Percentiles rank a stretch among this genome's conserved stretches.
Evolutionary conservation across 2,888 invertebrate genomes (phyloP).

Genomic region (Tryphoninae sp.): DNA sequence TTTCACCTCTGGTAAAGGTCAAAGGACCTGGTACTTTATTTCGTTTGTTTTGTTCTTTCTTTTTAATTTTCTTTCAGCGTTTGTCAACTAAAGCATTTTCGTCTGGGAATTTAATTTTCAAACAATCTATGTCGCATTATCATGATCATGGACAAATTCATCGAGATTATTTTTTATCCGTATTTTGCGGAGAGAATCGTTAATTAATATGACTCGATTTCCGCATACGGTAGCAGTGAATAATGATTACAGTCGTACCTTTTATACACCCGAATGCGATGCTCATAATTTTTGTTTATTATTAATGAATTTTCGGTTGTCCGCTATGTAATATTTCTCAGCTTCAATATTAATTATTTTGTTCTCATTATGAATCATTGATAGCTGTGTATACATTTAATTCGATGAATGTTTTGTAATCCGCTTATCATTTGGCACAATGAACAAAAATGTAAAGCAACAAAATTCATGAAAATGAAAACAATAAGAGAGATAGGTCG

Average conservation of each 20-base stretch:
- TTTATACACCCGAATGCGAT: slow-evolving; percentile 1
- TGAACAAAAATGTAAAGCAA: background rate
- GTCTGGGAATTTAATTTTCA: too few species aligned
- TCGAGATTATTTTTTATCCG: too few species aligned
- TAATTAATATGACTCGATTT: slow-evolving; percentile 23
- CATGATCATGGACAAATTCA: too few species aligned
- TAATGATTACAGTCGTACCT: slow-evolving; percentile 20
- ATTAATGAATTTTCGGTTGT: slow-evolving; percentile 26
- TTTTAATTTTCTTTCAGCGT: background rate
- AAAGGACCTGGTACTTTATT: slow-evolving; percentile 7
- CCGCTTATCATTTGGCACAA: background rate
- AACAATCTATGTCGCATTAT: too few species aligned
- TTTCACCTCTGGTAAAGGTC: slow-evolving; percentile 58
- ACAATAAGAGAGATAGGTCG: background rate
- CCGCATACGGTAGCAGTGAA: background rate
- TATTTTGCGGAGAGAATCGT: background rate
- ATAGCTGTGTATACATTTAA: slow-evolving; percentile 21
- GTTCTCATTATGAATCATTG: slow-evolving; percentile 5
- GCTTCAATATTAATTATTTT: slow-evolving; percentile 26
- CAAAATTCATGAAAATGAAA: background rate
- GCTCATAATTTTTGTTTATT: background rate
- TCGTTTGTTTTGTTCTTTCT: background rate
- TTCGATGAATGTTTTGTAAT: background rate
- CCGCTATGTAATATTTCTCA: slow-evolving; percentile 32
- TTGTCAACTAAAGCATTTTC: too few species aligned